phyloP scores from a whole-genome alignment of 2,888 invertebrate species.

The Drosophila hawaiiensis region DNA sequence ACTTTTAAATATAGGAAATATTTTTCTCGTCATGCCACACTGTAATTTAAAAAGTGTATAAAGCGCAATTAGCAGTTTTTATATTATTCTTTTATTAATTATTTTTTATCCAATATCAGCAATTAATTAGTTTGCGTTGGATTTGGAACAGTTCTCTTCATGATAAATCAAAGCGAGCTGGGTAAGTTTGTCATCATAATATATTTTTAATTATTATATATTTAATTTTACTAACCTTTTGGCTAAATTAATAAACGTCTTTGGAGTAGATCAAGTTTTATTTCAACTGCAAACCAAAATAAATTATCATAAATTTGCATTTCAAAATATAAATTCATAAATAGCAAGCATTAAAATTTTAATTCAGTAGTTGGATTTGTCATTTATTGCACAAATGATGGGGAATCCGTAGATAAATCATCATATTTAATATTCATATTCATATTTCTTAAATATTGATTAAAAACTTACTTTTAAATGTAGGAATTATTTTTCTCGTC shows the following conservation, averaged over 20 bases:
- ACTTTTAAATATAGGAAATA: background rate
- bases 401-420: conserved; percentile 13
- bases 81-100: background rate
- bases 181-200: conserved; percentile 66
- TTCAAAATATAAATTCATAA: background rate
- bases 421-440: background rate
- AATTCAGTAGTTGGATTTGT: conserved; percentile 1
- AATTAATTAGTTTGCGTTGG: conserved; percentile 47
- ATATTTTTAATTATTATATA: background rate
- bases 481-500: background rate
- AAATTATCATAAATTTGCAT: background rate
- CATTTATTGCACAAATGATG: conserved; percentile 17
- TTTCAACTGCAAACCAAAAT: background rate
- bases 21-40: background rate
- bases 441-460: background rate
- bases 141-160: conserved; percentile 76
- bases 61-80: background rate
- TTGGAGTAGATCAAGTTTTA: background rate
- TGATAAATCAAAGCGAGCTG: conserved; percentile 78
- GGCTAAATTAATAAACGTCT: background rate
- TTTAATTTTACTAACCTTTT: background rate
- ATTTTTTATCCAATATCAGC: conserved; percentile 18
- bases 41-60: background rate
- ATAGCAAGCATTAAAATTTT: too few species aligned
- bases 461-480: background rate